These are phyloP conservation scores for Phoenicopterus ruber DNA, from an alignment of 2,113 vertebrate genomes.

Conservation along the genomic window DNA sequence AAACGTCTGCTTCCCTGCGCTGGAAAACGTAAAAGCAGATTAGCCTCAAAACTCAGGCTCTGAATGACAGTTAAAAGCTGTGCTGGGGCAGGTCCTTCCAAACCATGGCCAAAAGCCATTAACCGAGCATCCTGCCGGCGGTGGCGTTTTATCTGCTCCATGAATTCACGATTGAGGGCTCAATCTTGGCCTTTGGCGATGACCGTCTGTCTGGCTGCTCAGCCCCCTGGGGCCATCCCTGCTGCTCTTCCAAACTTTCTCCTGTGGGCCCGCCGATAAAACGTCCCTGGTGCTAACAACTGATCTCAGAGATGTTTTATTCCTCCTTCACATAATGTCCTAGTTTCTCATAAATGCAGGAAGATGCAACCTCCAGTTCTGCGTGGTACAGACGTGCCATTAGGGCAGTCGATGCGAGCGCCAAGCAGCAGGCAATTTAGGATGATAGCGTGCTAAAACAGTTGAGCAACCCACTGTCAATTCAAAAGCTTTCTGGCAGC, in stretches of 20 bases:
- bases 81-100: neutral
- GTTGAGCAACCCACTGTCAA: slow-evolving; percentile 50
- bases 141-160: neutral
- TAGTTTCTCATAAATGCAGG: slow-evolving; percentile 39
- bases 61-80: neutral
- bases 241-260: neutral
- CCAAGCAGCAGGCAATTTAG: slow-evolving; percentile 46
- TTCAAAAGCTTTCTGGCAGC: slow-evolving; percentile 72
- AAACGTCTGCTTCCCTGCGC: neutral
- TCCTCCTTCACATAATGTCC: slow-evolving; percentile 15
- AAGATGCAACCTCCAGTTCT: neutral
- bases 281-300: neutral
- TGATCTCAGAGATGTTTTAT: slow-evolving; percentile 5
- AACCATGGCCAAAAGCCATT: neutral
- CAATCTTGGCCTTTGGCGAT: fast-evolving
- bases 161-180: neutral
- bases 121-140: neutral
- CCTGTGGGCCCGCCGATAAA: neutral
- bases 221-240: neutral
- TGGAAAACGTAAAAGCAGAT: neutral
- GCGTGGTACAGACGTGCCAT: slow-evolving; percentile 21
- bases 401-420: neutral
- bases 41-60: neutral
- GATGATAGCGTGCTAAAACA: slow-evolving; percentile 40
- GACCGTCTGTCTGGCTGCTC: neutral